Conservation (phyloP, 2,113 vertebrate genomes). For the Ptilonorhynchus violaceus region DNA sequence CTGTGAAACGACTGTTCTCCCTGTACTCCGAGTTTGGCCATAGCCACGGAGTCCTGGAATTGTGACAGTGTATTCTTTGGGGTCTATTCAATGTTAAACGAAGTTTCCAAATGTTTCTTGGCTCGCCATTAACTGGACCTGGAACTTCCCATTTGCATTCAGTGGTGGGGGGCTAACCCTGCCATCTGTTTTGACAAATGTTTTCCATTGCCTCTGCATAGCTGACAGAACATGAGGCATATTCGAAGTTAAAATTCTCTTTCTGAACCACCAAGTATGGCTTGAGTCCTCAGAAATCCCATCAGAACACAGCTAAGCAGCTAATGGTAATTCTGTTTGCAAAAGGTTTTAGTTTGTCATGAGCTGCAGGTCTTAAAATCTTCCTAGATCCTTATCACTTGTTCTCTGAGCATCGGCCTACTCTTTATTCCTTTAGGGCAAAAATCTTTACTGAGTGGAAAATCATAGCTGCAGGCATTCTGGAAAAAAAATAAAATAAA, state of each 20-base stretch:
- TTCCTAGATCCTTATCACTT: not conserved
- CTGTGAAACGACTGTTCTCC: not conserved
- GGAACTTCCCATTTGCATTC: not conserved
- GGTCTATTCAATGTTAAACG: not conserved
- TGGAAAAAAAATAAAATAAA: not conserved
- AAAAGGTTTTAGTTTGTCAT: not conserved
- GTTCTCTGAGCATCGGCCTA: not conserved
- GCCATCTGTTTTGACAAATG: conserved; percentile 41
- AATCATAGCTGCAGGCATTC: not conserved
- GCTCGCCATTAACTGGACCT: conserved; percentile 25
- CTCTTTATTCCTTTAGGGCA: not conserved
- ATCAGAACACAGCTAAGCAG: not conserved
- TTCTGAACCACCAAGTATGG: not conserved
- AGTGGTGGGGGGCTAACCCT: not conserved
- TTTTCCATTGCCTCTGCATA: conserved; percentile 34
- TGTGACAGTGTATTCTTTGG: conserved; percentile 27
- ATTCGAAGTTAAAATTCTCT: not conserved
- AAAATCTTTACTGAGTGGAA: not conserved
- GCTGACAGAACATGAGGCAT: not conserved
- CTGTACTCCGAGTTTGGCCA: not conserved
- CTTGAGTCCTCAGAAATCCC: not conserved
- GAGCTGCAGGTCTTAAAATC: not conserved
- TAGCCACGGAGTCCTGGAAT: not conserved
- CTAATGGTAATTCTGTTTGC: not conserved
- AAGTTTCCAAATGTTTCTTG: conserved; percentile 10